Conservation (phyloP, 2,888 invertebrate species). For the Cerastoderma edule region DNA sequence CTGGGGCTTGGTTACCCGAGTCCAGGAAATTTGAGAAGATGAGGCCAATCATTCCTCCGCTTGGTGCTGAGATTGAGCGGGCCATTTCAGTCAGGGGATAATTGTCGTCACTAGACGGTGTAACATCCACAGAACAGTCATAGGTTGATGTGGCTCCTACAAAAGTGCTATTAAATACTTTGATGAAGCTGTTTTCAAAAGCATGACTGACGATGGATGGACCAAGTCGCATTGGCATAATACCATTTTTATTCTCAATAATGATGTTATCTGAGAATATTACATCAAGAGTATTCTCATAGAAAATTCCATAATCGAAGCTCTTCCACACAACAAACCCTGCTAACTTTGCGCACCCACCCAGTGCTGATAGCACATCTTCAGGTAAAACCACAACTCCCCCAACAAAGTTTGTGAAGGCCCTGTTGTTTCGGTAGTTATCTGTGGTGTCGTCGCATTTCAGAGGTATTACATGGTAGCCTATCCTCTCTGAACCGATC, state of each 20-base stretch:
- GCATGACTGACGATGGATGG: conserved; percentile 66
- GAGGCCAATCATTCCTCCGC: conserved; percentile 66
- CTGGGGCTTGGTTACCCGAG: conserved; percentile 70
- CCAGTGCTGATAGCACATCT: conserved; percentile 9
- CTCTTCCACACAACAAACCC: conserved; percentile 74
- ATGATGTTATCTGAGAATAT: conserved; percentile 61
- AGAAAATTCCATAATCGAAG: conserved; percentile 77
- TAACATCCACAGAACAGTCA: conserved; percentile 68
- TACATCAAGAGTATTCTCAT: conserved; percentile 42
- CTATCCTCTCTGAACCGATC: conserved; percentile 75
- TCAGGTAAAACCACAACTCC: conserved; percentile 30
- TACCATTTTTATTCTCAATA: conserved; percentile 75
- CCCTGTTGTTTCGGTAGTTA: conserved; percentile 66
- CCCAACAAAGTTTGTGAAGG: conserved; percentile 69
- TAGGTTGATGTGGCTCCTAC: conserved; percentile 73
- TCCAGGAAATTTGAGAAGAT: conserved; percentile 68
- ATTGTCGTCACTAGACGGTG: conserved; percentile 60
- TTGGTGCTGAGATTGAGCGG: conserved; percentile 44
- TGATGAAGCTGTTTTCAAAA: conserved; percentile 60
- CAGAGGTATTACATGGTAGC: conserved; percentile 62
- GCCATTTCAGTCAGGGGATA: conserved; percentile 48
- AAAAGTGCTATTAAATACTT: conserved; percentile 67
- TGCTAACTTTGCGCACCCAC: conserved; percentile 64
- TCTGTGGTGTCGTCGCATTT: conserved; percentile 56
- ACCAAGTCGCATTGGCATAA: conserved; percentile 70